Evolutionary conservation across 2,888 invertebrate genomes (phyloP).

Genomic region (Strigamia crassipes): DNA sequence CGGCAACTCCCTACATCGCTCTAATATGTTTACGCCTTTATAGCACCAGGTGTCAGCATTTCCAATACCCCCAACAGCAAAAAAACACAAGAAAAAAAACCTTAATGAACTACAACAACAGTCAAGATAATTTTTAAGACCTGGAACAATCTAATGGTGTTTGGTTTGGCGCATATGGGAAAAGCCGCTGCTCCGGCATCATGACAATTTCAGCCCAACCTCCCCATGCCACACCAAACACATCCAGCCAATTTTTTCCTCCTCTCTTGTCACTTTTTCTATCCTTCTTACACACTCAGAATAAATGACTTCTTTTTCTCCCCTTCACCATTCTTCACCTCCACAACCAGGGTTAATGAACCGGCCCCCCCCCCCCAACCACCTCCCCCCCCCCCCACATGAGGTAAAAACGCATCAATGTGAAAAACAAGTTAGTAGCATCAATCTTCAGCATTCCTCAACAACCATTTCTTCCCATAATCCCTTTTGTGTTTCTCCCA

Average conservation of each 20-base stretch:
- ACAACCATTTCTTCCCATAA: conserved; percentile 25
- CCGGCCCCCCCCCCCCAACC: not conserved
- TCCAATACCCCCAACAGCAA: not conserved
- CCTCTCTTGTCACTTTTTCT: not conserved
- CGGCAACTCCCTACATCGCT: not conserved
- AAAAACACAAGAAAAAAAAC: not conserved
- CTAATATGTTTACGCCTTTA: not conserved
- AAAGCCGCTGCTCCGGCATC: not conserved
- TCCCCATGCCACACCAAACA: not conserved
- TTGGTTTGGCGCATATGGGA: not conserved
- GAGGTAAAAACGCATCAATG: conserved; percentile 36
- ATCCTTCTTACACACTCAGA: not conserved
- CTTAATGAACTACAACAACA: conserved; percentile 12
- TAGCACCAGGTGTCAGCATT: conserved; percentile 26
- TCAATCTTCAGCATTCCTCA: conserved; percentile 36
- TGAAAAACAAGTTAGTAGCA: conserved; percentile 35
- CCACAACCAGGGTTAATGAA: conserved; percentile 31
- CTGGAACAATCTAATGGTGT: conserved; percentile 16
- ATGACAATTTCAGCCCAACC: not conserved
- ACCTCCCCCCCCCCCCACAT: not conserved
- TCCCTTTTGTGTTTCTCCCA: conserved; percentile 33
- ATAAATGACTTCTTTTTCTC: conserved; percentile 36
- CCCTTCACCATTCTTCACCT: conserved; percentile 19
- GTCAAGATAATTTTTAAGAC: conserved; percentile 23
- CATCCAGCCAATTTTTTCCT: not conserved